Evolutionary conservation across 2,888 invertebrate species (phyloP), one percentile per base, ranked within the genome.

Genomic region (Orchesellides sinensis): DNA sequence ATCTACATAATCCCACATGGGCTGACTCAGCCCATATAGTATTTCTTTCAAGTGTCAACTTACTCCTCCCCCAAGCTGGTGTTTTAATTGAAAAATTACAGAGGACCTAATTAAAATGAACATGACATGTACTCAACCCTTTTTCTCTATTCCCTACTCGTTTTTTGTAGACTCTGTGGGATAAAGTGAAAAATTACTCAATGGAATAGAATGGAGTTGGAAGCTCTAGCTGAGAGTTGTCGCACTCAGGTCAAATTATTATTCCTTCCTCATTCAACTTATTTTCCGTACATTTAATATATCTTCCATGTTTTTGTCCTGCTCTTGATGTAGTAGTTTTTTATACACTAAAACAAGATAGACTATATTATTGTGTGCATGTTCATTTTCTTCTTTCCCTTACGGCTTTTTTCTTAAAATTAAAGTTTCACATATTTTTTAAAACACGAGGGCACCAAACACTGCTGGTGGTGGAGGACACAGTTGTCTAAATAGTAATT

Each of bases 41-140:
- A 32, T 47, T 68, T 68, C 54, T 59, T 66, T 78, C 69, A 78
- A 78, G 69, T 78, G 78, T 78, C 78, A 61, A 63, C 69, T 61
- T 49, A 49, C 40, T 52, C 68, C 77, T 47, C 77, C 78, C 54
- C 78, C n/a, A 49, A 32, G 69, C 69, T 77, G 68, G 49, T 78
- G 49, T 69, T 78, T 69, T 78, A 78, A 78, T 78, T 78, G 78
- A 78, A 78, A 78, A 78, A 78, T 78, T 78, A 78, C 78, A 69
- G 52, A 47, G 63, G 59, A 69, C 61, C 78, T 78, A 78, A 78
- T 78, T 78, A 78, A 78, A 69, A 61, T 69, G 77, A 59, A 35
- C 68, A 59, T 47, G 56, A 47, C 66, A 45, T 66, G 74, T 25
- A 14, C 56, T 27, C 23, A 56, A 27, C 23, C 25, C 27, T 52